Evolutionary conservation across 2,888 invertebrate genomes (phyloP), one percentile per base, ranked within the genome.

Genomic region (Ctenicera cuprea): DNA sequence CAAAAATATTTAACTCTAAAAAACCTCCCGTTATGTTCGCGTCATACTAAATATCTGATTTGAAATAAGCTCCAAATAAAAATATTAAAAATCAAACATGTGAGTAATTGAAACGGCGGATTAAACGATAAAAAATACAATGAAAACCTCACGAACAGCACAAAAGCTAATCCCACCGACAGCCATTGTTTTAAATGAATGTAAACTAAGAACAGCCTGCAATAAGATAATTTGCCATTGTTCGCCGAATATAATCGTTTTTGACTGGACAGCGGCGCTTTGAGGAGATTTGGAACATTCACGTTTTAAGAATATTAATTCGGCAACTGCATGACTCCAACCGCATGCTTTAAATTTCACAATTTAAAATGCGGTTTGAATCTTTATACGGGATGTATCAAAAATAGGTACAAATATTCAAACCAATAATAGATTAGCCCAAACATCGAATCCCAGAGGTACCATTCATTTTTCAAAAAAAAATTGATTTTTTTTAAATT

Each of bases 181-280:
- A n/a, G 22, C 59, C 59, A 68, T 68, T 68, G 68, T 68, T 68
- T 22, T 16, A 69, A 38, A 62, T 61, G 48, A 62, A 62, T 45
- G 62, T 14, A 45, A n/a, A 30, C 62, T 18, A 62, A 62, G 62
- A 62, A 62, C 62, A 43, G 62, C 22, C 26, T 62, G 62, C 43
- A 62, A 62, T 43, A 30, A 62, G 62, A 62, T 69, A 62, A 69
- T 48, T 62, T 50, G 61, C 69, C 37, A 69, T 69, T 69, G 69
- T 69, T 69, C 33, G 33, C 33, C 33, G 59, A 62, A 62, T 30
- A 45, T 69, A 61, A 69, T 61, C 61, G 59, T 61, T 69, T 69
- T 69, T 41, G 69, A 14, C 69, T 62, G 69, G 62, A 45, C 69
- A 69, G 61, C 61, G 62, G 61, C 50, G 41, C 62, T 62, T 62